Evolutionary conservation across 2,888 invertebrate species (phyloP).

Genomic region (Tholera decimalis): DNA sequence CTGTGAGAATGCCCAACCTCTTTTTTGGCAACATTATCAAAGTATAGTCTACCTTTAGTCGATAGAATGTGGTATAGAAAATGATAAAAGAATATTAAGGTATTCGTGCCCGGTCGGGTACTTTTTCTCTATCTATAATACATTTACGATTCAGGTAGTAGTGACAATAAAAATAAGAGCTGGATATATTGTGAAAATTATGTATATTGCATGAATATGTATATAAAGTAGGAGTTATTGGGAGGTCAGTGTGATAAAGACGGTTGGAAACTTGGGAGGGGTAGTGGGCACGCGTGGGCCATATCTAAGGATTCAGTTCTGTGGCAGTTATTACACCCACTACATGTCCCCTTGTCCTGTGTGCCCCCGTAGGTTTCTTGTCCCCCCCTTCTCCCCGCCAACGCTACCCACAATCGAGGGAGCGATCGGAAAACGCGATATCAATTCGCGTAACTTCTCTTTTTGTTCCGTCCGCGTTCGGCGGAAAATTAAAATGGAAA

Average conservation of each 20-base stretch:
- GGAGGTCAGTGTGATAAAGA: constrained; percentile 71
- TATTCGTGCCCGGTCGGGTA: constrained; percentile 34
- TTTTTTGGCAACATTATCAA: constrained; percentile 55
- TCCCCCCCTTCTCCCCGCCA: constrained; percentile 26
- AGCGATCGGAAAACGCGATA: constrained; percentile 81
- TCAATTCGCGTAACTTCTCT: constrained; percentile 79
- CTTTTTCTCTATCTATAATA: constrained; percentile 48
- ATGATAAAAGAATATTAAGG: constrained; percentile 57
- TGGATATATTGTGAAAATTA: constrained; percentile 54
- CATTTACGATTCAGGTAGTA: constrained; percentile 50
- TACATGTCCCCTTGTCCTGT: constrained; percentile 41
- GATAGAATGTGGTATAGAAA: constrained; percentile 44
- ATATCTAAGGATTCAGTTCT: constrained; percentile 77
- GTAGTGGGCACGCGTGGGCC: constrained; percentile 59
- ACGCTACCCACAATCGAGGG: constrained; percentile 70
- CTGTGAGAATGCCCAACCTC: constrained; percentile 33
- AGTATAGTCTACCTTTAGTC: constrained; percentile 35
- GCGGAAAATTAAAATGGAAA: constrained; percentile 77
- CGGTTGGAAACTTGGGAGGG: constrained; percentile 53
- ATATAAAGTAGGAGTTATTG: constrained; percentile 66
- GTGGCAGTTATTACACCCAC: constrained; percentile 77
- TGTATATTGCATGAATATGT: constrained; percentile 59
- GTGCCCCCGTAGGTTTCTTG: constrained; percentile 8
- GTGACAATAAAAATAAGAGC: constrained; percentile 52
- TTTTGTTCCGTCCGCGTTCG: constrained; percentile 67